Base-by-base conservation (phyloP, 2,797 vertebrate genomes). In the Alca torda region DNA sequence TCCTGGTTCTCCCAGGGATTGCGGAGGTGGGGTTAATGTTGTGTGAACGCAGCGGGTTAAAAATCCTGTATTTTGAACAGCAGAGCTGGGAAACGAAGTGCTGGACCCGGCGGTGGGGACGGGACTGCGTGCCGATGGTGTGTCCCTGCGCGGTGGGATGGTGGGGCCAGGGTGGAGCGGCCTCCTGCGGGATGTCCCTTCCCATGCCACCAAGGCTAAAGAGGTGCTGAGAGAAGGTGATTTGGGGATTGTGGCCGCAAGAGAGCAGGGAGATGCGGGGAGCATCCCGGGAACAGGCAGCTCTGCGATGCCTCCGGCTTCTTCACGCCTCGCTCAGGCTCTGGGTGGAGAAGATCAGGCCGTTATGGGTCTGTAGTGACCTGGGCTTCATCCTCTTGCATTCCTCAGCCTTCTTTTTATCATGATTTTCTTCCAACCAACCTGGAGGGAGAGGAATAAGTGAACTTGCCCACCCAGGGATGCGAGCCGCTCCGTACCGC, bases 401-500 rank as follows among this genome's bases (percentile, higher is more conserved):
- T 46, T 59, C 80, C 54, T 67, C 39, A 19, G 28, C 30, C 19
- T 43, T 21, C 43, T n/a, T 81, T 60, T 67, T 11, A 21, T 13
- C 51, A 16, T 15, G 9, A 2, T 69, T 84, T 79, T 46, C 70
- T 63, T 69, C 63, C 59, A 43, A 37, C 11, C 21, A 63, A 48
- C 9, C n/a, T n/a, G 50, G 54, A 76, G 14, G 20, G 33, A 67
- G 54, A 53, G 37, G 14, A 78, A 9, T 5, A 16, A 4, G n/a
- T 28, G 6, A 45, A 45, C 23, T 50, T 24, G 5, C 73, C 65
- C 11, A 28, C 35, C 16, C 39, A 7, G 19, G 51, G 51, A 3
- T 6, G 16, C 0, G 3, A 56, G 13, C 15, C 0, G 0, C 85
- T 69, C 67, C 0, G 0, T 5, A 6, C 23, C 3, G 1, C 54